Evolutionary conservation across 2,113 vertebrate genomes (phyloP), one percentile per base, ranked within the genome.

Genomic region (Ranitomeya imitator): DNA sequence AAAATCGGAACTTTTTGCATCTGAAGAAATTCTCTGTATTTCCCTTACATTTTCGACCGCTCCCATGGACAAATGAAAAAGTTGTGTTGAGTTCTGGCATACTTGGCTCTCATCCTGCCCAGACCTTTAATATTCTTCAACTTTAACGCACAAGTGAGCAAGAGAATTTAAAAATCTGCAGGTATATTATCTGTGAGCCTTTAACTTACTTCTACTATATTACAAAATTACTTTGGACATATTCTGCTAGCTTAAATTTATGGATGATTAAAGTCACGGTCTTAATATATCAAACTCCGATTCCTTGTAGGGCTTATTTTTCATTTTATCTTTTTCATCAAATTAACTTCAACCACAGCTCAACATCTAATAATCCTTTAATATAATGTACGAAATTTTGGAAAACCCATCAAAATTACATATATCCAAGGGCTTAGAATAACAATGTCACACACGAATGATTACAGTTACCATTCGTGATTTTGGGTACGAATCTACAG

Each of bases 241-340:
- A 51, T 77, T 85, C 8, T 60, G 57, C 65, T 57, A 69, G 63
- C 85, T 23, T 77, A 61, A 61, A 76, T 61, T 77, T 77, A 77
- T 45, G 19, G 67, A 77, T 63, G 73, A 61, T 76, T 45, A 85
- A 71, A 81, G 59, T 21, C 19, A 4, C 60, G 55, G 9, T 63
- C 57, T 52, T 61, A 76, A 52, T 61, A 78, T 86, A 77, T 86
- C 78, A 86, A 86, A 76, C 78, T 78, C 55, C 6, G 19, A 77
- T 16, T 86, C 71, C 85, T 77, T 65, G 37, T 76, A 76, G 73
- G 85, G 71, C 57, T 77, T 55, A 85, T 71, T 85, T 76, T 77
- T 86, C 57, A 86, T 86, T 86, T 73, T 26, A 85, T 84, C 60
- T 71, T 26, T 73, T 85, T 86, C 73, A 77, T 85, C 67, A 86